Base-by-base conservation (phyloP, 1,140 invertebrate species). In the Pseudomyrmex pallidus region DNA sequence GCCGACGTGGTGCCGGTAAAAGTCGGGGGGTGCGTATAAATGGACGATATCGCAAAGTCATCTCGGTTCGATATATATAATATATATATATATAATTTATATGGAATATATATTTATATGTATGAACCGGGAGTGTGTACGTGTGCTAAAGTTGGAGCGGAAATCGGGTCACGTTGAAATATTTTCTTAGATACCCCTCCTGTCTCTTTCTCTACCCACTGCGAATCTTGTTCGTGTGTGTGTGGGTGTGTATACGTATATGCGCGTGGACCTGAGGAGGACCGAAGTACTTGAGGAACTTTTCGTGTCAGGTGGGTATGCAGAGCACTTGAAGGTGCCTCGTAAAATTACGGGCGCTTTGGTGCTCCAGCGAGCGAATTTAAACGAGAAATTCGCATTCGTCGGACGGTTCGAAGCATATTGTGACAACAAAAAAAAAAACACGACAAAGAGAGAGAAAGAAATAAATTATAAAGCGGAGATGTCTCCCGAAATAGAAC, bases 11-110 rank as follows among this genome's bases (percentile, higher is more conserved):
- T 56, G 82, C 68, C 66, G 61, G 84, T 76, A 76, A 82, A 78
- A 90, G 86, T 66, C 62, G 13, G 80, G 80, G 74, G 86, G 86
- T 54, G 64, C 83, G 83, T 90, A 91, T 91, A 91, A 92, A 91
- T 91, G 89, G 84, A 74, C 85, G 82, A 89, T 92, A 91, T 90
- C 87, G 86, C 85, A 57, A 74, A 85, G 72, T 73, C 74, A 82
- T 82, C 72, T 25, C n/a, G 22, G 35, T 0, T 35, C 35, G 35
- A 35, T 5, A 35, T 35, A 4, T 35, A 5, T 35, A 35, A 22
- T 22, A 22, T 5, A 35, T 35, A 35, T 35, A 35, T 35, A 35
- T 35, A 7, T 35, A 35, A 35, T 35, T 35, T 35, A 35, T 35
- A 35, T 35, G 5, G 35, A 35, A 35, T 35, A 4, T 35, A 35